Percentiles rank a stretch among this genome's conserved stretches.
phyloP scores from a whole-genome alignment of 1,140 invertebrate species.

The Cheumatopsyche charites region DNA sequence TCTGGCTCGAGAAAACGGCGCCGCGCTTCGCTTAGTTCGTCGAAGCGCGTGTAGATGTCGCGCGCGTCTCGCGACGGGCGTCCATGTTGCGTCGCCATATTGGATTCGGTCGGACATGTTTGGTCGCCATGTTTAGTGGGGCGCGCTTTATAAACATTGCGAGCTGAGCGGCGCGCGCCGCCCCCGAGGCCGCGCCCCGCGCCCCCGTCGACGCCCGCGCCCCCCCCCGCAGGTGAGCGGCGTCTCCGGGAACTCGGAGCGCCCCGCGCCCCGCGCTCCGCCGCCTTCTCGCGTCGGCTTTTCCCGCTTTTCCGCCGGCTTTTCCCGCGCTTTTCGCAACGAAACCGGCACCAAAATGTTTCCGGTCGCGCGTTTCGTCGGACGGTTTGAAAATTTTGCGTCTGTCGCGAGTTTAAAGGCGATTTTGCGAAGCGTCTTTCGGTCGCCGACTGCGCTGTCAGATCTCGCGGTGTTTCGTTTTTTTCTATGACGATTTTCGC shows the following conservation, averaged over 20 bases:
- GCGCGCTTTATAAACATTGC: constrained; percentile 31
- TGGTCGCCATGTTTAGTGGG: constrained; percentile 64
- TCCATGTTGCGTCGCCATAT: constrained; percentile 63
- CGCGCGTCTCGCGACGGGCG: constrained; percentile 50
- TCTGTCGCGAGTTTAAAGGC: not conserved
- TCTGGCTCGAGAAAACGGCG: not conserved
- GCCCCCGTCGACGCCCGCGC: not conserved
- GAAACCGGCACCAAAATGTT: too few relatives aligned
- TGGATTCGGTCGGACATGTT: constrained; percentile 64
- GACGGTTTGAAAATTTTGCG: not conserved
- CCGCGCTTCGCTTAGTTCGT: not conserved
- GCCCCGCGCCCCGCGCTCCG: not conserved
- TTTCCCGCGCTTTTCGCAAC: too few relatives aligned
- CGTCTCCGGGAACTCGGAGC: not conserved
- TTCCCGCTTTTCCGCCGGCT: not conserved
- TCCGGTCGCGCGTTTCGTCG: not conserved
- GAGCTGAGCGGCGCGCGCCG: constrained; percentile 17
- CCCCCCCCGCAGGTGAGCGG: not conserved
- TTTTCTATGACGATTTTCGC: too few relatives aligned
- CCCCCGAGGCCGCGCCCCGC: constrained; percentile 10
- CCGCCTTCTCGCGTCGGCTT: not conserved
- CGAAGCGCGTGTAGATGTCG: constrained; percentile 20
- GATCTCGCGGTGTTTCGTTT: too few relatives aligned
- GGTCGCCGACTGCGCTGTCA: too few relatives aligned
- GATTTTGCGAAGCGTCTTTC: too few relatives aligned